Evolutionary conservation across 2,888 invertebrate genomes (phyloP).

Genomic region (Thelaira solivaga): DNA sequence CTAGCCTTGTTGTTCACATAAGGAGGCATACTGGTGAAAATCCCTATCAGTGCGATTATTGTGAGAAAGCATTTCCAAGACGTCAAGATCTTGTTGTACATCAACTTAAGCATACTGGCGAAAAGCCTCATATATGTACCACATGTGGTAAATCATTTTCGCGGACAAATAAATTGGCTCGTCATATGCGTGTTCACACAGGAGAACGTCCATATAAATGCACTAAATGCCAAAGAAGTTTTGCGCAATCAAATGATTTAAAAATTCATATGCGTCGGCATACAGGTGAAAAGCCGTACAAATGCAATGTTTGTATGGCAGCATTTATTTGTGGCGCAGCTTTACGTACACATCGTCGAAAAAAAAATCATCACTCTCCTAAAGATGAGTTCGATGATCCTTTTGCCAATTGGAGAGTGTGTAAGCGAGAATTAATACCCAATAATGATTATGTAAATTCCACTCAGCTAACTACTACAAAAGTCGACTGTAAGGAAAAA

Average conservation of each 20-base stretch:
- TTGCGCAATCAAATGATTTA: slow-evolving; percentile 85
- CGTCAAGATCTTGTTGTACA: slow-evolving; percentile 81
- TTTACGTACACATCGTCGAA: slow-evolving; percentile 80
- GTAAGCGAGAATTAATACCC: slow-evolving; percentile 47
- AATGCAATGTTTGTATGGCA: slow-evolving; percentile 83
- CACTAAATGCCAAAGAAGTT: slow-evolving; percentile 77
- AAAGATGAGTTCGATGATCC: slow-evolving; percentile 68
- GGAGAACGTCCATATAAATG: slow-evolving; percentile 81
- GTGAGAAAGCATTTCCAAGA: slow-evolving; percentile 81
- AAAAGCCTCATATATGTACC: slow-evolving; percentile 78
- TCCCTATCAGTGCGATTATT: slow-evolving; percentile 81
- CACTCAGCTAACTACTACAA: neutral
- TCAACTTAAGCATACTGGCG: slow-evolving; percentile 80
- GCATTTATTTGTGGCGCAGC: slow-evolving; percentile 83
- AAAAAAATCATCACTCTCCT: slow-evolving; percentile 76
- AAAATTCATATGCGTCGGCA: slow-evolving; percentile 84
- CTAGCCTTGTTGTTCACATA: slow-evolving; percentile 82
- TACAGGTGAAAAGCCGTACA: slow-evolving; percentile 82
- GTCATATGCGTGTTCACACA: slow-evolving; percentile 80
- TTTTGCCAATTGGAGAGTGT: slow-evolving; percentile 71
- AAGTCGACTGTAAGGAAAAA: neutral
- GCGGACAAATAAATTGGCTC: slow-evolving; percentile 80
- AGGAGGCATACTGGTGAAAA: slow-evolving; percentile 82
- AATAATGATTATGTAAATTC: neutral
- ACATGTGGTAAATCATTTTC: slow-evolving; percentile 78